These are phyloP conservation scores for Anolis apletophallus DNA, from an alignment of 2,797 vertebrate species.

Conservation along the genomic window DNA sequence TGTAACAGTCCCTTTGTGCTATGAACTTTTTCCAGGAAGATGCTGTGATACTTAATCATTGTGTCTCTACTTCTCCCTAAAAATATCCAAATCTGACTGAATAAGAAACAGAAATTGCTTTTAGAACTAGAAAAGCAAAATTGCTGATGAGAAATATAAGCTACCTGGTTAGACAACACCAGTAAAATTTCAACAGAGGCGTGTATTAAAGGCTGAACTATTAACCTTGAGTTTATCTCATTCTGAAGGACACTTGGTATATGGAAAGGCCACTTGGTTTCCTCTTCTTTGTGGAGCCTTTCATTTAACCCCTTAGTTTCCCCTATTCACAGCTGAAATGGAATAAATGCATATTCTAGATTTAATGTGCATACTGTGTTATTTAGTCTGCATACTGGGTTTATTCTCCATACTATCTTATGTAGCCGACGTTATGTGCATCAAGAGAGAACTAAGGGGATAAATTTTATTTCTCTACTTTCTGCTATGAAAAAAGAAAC, in stretches of 20 bases:
- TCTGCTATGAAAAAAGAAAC: no score
- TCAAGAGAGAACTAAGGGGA: no score
- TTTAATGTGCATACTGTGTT: neutral
- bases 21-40: neutral
- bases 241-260: neutral
- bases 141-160: neutral
- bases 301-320: neutral
- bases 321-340: neutral
- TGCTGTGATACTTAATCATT: neutral
- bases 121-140: neutral
- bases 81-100: neutral
- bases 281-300: neutral
- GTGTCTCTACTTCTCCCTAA: neutral
- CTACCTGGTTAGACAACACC: neutral
- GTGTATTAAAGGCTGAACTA: neutral
- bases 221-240: neutral
- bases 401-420: no score
- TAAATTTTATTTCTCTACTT: no score
- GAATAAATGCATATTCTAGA: neutral
- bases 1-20: neutral
- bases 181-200: neutral
- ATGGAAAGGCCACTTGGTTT: neutral
- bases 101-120: neutral
- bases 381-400: neutral
- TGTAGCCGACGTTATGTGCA: no score